Conservation (phyloP, 2,113 vertebrate genomes). For the Fulica atra region DNA sequence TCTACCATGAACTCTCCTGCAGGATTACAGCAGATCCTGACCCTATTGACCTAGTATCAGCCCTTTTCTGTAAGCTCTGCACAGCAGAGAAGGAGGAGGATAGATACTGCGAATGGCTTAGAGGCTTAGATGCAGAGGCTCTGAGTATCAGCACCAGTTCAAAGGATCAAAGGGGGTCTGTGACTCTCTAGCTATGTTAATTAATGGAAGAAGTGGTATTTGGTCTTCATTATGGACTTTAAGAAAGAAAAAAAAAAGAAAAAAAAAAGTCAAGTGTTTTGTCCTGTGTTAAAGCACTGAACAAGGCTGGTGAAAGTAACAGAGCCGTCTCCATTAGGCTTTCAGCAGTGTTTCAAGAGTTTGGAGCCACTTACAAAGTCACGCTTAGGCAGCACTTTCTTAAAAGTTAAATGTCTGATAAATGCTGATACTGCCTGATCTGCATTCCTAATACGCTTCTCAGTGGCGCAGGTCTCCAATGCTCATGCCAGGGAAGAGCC, state of each 20-base stretch:
- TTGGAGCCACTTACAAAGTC: constrained; percentile 32
- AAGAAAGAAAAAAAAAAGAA: not conserved
- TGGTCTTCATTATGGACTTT: constrained; percentile 45
- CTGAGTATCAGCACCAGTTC: constrained; percentile 50
- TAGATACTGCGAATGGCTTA: constrained; percentile 13
- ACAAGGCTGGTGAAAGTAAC: not conserved
- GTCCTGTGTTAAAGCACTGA: not conserved
- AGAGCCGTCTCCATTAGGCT: not conserved
- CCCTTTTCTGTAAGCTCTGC: constrained; percentile 5
- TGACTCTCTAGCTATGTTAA: constrained; percentile 41
- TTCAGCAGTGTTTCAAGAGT: constrained; percentile 45
- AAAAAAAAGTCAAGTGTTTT: constrained; percentile 44
- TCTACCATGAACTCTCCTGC: constrained; percentile 11
- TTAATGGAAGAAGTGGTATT: constrained; percentile 54
- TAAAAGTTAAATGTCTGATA: constrained; percentile 26
- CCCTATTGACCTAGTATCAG: constrained; percentile 47
- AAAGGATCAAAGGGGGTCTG: constrained; percentile 59
- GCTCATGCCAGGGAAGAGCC: not conserved
- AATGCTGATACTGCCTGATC: not conserved
- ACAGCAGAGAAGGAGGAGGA: not conserved
- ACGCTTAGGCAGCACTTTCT: constrained; percentile 37
- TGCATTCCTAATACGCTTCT: not conserved
- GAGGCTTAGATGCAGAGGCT: constrained; percentile 35
- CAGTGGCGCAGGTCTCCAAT: not conserved
- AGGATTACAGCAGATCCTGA: constrained; percentile 59